Evolutionary conservation across 2,797 vertebrate species (phyloP).

Genomic region (Onychomys leucogaster): DNA sequence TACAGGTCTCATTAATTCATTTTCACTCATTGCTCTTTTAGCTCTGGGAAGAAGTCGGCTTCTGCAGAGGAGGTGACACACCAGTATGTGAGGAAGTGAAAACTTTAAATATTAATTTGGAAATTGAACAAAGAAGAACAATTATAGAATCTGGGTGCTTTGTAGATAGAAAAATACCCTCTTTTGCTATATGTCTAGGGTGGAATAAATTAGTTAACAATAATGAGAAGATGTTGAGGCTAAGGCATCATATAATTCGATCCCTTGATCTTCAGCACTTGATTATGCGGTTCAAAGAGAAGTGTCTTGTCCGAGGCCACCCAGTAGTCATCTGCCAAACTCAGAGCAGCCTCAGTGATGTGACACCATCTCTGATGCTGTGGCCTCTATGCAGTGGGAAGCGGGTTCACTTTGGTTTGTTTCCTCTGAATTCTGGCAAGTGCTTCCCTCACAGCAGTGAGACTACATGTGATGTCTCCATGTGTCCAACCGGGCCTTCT

Average conservation of each 20-base stretch:
- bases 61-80: not conserved
- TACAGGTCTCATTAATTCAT: not conserved
- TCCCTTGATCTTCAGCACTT: not conserved
- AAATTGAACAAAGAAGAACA: conserved; percentile 52
- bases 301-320: not conserved
- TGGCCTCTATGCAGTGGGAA: not conserved
- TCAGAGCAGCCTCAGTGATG: not conserved
- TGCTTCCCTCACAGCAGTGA: conserved; percentile 43
- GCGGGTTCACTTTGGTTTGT: not conserved
- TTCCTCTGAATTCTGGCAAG: not conserved
- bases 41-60: not conserved
- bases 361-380: not conserved
- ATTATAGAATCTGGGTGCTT: not conserved
- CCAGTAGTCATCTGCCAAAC: not conserved
- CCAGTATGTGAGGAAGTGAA: conserved; percentile 22
- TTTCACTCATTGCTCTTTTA: conserved; percentile 41
- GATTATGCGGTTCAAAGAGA: not conserved
- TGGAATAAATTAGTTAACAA: not conserved
- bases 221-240: not conserved
- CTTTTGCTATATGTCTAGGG: not conserved
- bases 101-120: conserved; percentile 15
- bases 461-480: conserved; percentile 13
- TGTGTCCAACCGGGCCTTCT: conserved; percentile 46
- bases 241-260: not conserved
- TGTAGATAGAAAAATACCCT: not conserved